These are phyloP conservation scores for Periphyllus acericola DNA, from an alignment of 2,888 invertebrate genomes.

Conservation along the genomic window DNA sequence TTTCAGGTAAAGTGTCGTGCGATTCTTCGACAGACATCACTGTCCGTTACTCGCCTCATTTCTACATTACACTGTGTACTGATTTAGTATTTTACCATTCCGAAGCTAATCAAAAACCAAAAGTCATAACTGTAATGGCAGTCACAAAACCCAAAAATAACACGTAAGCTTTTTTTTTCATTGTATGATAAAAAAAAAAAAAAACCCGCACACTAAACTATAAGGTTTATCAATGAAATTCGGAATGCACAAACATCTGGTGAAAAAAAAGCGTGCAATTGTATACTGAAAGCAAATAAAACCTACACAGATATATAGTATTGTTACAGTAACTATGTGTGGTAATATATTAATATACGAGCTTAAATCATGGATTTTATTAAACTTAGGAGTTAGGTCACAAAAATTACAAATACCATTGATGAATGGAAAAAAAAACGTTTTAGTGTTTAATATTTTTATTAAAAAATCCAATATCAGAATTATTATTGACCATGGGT, in stretches of 20 bases:
- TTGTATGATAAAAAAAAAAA: too few relatives aligned
- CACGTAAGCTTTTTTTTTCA: neutral
- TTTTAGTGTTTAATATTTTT: neutral
- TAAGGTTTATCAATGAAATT: neutral
- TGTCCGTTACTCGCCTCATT: constrained; percentile 18
- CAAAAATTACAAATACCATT: neutral
- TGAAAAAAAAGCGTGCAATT: neutral
- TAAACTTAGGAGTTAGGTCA: neutral
- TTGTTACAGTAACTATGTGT: neutral
- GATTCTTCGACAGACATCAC: constrained; percentile 12
- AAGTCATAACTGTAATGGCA: constrained; percentile 4
- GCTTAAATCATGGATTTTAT: too few relatives aligned
- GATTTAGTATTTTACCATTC: constrained; percentile 27
- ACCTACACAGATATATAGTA: too few relatives aligned
- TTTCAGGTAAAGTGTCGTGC: constrained; percentile 23
- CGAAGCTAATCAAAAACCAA: neutral
- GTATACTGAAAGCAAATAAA: neutral
- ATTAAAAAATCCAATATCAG: neutral
- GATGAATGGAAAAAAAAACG: neutral
- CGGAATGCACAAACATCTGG: neutral
- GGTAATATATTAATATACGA: too few relatives aligned
- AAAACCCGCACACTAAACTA: neutral
- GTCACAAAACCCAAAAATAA: constrained; percentile 36
- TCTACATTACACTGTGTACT: constrained; percentile 22
- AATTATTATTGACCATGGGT: neutral